Evolutionary conservation across 2,113 vertebrate genomes (phyloP).

Genomic region (Eclectus roratus): DNA sequence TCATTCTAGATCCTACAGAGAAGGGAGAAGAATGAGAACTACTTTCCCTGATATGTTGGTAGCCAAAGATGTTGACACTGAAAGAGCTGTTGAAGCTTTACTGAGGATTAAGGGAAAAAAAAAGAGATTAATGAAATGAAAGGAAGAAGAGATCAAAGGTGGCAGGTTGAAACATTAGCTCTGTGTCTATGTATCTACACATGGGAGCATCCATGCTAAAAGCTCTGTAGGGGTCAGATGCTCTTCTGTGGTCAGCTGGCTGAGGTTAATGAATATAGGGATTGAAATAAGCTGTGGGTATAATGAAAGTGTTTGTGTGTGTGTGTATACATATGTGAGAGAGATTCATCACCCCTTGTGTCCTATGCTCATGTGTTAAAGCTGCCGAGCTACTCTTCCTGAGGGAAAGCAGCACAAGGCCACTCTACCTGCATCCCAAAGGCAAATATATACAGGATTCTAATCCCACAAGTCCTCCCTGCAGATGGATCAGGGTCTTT

Average conservation of each 20-base stretch:
- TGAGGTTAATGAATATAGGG: background rate
- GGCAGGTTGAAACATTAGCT: background rate
- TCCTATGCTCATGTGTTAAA: background rate
- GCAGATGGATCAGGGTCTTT: background rate
- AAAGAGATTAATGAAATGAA: background rate
- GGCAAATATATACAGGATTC: rapidly evolving
- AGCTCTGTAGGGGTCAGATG: background rate
- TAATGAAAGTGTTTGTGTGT: background rate
- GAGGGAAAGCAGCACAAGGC: background rate
- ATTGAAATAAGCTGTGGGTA: background rate
- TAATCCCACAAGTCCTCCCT: background rate
- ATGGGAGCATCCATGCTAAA: background rate
- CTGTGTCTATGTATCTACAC: background rate
- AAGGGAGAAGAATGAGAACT: background rate
- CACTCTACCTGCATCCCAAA: background rate
- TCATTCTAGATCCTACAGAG: background rate
- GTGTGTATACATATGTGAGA: background rate
- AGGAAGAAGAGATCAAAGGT: background rate
- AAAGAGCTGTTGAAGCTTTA: background rate
- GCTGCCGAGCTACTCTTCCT: background rate
- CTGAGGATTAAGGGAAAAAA: background rate
- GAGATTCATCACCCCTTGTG: background rate
- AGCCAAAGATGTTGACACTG: background rate
- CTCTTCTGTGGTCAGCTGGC: background rate
- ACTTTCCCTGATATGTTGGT: background rate